Conservation (phyloP, 2,888 invertebrate genomes). For the Eristalis tenax region DNA sequence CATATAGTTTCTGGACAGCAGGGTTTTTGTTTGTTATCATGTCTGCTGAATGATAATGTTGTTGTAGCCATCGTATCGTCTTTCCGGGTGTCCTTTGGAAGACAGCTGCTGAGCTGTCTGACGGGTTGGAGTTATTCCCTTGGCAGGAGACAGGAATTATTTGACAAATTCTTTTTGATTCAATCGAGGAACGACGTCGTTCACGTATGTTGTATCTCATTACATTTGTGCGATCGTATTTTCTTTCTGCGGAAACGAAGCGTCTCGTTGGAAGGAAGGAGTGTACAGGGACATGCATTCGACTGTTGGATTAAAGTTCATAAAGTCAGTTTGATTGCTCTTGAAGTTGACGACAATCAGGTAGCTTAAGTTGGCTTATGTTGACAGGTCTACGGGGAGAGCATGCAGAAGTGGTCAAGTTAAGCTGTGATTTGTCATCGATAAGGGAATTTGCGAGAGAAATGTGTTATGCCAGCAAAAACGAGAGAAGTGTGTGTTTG, state of each 20-base stretch:
- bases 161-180: conserved; percentile 14
- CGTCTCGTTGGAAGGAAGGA: neutral
- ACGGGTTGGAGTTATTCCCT: neutral
- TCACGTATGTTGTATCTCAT: neutral
- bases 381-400: no score
- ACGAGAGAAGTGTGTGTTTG: no score
- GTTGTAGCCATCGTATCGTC: conserved; percentile 37
- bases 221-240: neutral
- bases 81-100: conserved; percentile 24
- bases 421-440: no score
- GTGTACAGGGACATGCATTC: neutral
- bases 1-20: conserved; percentile 30
- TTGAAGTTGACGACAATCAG: no score
- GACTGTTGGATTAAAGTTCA: neutral
- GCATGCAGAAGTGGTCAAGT: no score
- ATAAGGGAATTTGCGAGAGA: no score
- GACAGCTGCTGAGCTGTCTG: conserved; percentile 10
- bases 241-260: neutral
- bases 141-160: conserved; percentile 14
- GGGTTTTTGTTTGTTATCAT: neutral
- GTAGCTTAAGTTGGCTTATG: no score
- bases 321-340: no score
- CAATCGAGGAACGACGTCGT: neutral
- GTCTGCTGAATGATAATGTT: conserved; percentile 29
- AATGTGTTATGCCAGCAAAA: no score